phyloP scores from a whole-genome alignment of 2,113 vertebrate species.

The Xenopus borealis region DNA sequence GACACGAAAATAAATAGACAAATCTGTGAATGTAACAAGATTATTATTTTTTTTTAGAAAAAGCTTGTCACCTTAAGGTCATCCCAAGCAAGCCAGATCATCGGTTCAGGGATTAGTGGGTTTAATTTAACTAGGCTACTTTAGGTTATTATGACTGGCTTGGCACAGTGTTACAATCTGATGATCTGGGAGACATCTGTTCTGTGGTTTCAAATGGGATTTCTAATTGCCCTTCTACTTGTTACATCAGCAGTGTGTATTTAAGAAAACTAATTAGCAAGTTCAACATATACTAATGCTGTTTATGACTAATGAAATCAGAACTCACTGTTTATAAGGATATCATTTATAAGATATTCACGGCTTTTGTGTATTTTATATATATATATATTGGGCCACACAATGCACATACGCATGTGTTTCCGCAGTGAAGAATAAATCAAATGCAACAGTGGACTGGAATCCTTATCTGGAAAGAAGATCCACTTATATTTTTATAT shows the following conservation, averaged over 20 bases:
- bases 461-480: too few species aligned
- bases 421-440: too few species aligned
- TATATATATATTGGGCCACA: too few species aligned
- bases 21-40: too few species aligned
- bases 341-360: too few species aligned
- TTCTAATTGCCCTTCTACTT: constrained; percentile 14
- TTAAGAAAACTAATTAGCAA: background rate
- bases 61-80: background rate
- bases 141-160: constrained; percentile 33
- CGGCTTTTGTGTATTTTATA: too few species aligned
- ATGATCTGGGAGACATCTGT: constrained; percentile 37
- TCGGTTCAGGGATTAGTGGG: constrained; percentile 21
- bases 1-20: too few species aligned
- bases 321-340: too few species aligned
- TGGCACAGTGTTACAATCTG: constrained; percentile 20
- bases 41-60: background rate
- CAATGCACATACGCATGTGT: too few species aligned
- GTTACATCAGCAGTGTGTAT: background rate
- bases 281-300: background rate
- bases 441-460: too few species aligned
- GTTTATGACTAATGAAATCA: too few species aligned
- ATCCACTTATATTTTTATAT: too few species aligned
- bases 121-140: constrained; percentile 27
- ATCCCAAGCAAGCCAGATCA: constrained; percentile 6
- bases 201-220: constrained; percentile 13